phyloP scores from a whole-genome alignment of 2,888 invertebrate genomes.

The Melieria omissa region DNA sequence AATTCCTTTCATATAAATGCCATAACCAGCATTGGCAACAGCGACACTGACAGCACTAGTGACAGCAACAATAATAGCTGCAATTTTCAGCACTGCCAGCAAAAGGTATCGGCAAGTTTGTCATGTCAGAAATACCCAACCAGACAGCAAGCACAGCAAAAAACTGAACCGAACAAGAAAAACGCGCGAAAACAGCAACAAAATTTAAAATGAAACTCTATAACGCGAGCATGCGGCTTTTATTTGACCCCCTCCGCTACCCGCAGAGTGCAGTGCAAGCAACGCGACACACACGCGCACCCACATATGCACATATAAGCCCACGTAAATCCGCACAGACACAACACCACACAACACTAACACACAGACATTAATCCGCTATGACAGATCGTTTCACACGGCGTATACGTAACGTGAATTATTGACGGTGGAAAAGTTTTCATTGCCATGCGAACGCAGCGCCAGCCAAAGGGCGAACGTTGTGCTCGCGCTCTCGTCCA shows the following conservation, averaged over 20 bases:
- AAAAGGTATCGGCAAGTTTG: too few relatives aligned
- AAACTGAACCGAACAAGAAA: too few relatives aligned
- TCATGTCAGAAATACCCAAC: too few relatives aligned
- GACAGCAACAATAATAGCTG: not conserved
- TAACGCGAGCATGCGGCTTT: not conserved
- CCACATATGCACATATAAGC: too few relatives aligned
- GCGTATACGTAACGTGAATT: constrained; percentile 46
- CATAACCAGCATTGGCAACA: not conserved
- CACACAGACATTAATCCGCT: constrained; percentile 41
- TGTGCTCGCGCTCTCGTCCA: too few relatives aligned
- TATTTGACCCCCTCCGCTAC: not conserved
- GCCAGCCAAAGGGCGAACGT: too few relatives aligned
- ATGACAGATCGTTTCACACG: constrained; percentile 41
- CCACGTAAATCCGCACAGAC: not conserved
- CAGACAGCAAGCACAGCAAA: too few relatives aligned
- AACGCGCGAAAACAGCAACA: too few relatives aligned
- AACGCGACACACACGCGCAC: too few relatives aligned
- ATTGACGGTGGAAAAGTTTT: constrained; percentile 28
- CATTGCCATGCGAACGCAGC: too few relatives aligned
- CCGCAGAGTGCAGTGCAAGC: too few relatives aligned
- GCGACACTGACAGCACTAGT: not conserved
- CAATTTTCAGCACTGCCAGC: too few relatives aligned
- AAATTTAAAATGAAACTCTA: not conserved
- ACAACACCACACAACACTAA: not conserved
- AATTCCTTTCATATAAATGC: not conserved